Conservation (phyloP, 1,140 invertebrate species). For the Melanaphis sacchari region DNA sequence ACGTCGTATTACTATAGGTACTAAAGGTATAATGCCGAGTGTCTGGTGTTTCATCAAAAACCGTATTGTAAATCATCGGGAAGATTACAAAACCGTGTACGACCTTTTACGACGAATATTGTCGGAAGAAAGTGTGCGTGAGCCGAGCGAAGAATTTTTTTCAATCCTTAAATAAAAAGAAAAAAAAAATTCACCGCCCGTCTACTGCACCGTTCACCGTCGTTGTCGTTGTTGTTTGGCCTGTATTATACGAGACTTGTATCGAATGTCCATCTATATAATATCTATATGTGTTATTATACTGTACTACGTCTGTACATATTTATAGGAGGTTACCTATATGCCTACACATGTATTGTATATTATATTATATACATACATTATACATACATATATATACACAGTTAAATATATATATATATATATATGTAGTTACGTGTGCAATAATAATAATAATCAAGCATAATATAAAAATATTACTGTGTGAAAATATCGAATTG, state of each 20-base stretch:
- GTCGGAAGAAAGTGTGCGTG: not conserved
- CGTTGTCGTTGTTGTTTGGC: not conserved
- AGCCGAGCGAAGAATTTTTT: not conserved
- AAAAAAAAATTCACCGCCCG: not conserved
- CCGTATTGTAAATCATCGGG: conserved; percentile 31
- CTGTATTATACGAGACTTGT: not conserved
- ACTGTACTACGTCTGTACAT: not conserved
- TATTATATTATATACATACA: not conserved
- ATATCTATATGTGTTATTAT: not conserved
- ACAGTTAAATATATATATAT: not conserved
- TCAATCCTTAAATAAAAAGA: not conserved
- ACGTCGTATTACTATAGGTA: not conserved
- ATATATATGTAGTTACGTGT: not conserved
- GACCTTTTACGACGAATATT: conserved; percentile 24
- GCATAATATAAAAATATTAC: not conserved
- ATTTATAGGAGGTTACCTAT: not conserved
- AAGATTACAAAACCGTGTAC: conserved; percentile 37
- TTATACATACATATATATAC: not conserved
- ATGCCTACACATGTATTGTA: not conserved
- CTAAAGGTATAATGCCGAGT: no score
- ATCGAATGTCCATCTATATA: not conserved
- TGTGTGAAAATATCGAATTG: not conserved
- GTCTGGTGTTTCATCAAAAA: conserved; percentile 38
- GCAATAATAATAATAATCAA: not conserved
- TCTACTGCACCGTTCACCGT: no score